Evolutionary conservation across 2,797 vertebrate species (phyloP), one percentile per base, ranked within the genome.

Genomic region (Myotis planiceps): DNA sequence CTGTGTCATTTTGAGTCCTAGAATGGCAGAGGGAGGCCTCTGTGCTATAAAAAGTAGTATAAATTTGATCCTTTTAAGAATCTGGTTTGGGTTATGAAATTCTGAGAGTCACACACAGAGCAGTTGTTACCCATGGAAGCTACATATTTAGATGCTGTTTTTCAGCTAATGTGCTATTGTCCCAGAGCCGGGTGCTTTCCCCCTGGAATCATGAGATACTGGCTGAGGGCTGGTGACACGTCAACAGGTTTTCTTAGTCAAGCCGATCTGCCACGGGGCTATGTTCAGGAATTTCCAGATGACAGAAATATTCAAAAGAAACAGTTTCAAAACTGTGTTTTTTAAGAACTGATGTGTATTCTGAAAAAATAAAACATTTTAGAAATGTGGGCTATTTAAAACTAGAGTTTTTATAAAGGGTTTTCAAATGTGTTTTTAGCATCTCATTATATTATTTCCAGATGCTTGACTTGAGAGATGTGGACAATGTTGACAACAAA

Each of bases 81-180:
- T 96, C 95, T 95, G 72, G 81, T 97, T 97, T 93, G 95, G 94
- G 0, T 6, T 98, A 98, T 97, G 98, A 97, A 98, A 96, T 78
- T 55, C 19, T 53, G 9, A 96, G 89, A 96, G 97, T 97, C 97
- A 95, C 85, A 88, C 39, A 49, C 74, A 98, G 94, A 97, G 23
- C n/a, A 9, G 39, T 90, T 92, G 88, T 60, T 65, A 25, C 34
- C 37, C 75, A 37, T 84, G 27, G 32, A 81, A 76, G 79, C 39
- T 79, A 21, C 96, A 92, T 58, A 96, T 94, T 96, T 78, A 97
- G 96, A 83, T 89, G 94, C 4, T 90, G 51, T 47, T 53, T 9
- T 98, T 97, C 68, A 92, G 95, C 82, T 58, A 95, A 86, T 96
- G 96, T 96, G 96, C 29, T 96, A 8, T 97, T 97, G 97, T 96